These are phyloP conservation scores for Ooceraea biroi DNA, from an alignment of 1,140 invertebrate species.

Conservation along the genomic window DNA sequence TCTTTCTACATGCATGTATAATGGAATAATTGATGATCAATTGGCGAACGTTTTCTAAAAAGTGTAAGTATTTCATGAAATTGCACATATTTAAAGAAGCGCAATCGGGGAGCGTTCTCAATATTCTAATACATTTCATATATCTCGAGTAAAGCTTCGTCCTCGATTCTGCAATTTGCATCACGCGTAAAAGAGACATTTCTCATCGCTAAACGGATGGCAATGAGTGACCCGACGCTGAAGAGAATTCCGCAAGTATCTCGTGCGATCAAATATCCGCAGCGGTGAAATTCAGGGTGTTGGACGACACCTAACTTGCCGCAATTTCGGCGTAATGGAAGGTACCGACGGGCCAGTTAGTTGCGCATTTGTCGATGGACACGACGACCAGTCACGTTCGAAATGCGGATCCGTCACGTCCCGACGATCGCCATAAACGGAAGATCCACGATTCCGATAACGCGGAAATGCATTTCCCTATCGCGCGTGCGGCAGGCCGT, in stretches of 20 bases:
- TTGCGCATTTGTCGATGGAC: conserved; percentile 35
- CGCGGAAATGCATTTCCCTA: conserved; percentile 4
- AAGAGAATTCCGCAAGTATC: background rate
- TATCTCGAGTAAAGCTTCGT: background rate
- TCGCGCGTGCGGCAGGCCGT: background rate
- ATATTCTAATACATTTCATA: background rate
- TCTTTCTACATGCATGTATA: too few species aligned
- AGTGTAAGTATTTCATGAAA: too few species aligned
- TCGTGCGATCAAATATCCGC: background rate
- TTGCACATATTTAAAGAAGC: too few species aligned
- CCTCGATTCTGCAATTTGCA: background rate
- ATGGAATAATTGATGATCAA: too few species aligned
- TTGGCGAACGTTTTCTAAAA: too few species aligned
- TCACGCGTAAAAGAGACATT: background rate
- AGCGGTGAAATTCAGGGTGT: conserved; percentile 5
- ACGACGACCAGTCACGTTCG: conserved; percentile 30
- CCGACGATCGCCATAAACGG: conserved; percentile 34
- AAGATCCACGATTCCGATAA: conserved; percentile 38
- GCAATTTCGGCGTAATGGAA: conserved; percentile 41
- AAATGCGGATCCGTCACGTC: conserved; percentile 49
- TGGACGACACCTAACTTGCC: conserved; percentile 15
- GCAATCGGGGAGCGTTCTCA: too few species aligned
- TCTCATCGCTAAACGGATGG: background rate
- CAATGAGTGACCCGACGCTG: background rate
- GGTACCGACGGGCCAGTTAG: conserved; percentile 2